Conservation (phyloP, 2,888 invertebrate genomes). For the Clunio marinus region DNA sequence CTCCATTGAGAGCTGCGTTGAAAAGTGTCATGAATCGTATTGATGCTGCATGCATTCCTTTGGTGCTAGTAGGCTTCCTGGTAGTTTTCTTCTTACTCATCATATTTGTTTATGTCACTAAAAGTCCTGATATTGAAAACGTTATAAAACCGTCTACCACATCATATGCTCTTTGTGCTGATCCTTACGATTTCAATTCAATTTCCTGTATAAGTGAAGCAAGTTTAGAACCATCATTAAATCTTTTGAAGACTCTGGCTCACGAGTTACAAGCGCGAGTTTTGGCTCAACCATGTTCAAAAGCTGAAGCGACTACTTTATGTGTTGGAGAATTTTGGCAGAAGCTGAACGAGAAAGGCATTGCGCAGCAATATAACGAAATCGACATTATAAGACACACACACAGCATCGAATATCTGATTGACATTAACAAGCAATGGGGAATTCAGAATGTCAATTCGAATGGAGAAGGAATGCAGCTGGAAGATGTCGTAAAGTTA, state of each 20-base stretch:
- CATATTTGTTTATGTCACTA: constrained; percentile 65
- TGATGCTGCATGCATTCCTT: constrained; percentile 54
- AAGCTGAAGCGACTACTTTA: no score
- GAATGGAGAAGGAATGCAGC: constrained; percentile 49
- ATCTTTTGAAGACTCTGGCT: constrained; percentile 61
- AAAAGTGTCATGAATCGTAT: constrained; percentile 43
- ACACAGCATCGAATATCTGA: constrained; percentile 64
- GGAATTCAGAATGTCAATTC: constrained; percentile 59
- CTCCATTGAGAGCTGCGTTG: constrained; percentile 43
- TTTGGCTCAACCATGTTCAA: constrained; percentile 55
- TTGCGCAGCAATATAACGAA: not conserved
- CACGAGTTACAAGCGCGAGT: constrained; percentile 60
- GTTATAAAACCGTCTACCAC: constrained; percentile 44
- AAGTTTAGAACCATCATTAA: constrained; percentile 59
- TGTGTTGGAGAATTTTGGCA: constrained; percentile 4
- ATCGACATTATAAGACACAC: constrained; percentile 49
- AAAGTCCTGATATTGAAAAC: constrained; percentile 47
- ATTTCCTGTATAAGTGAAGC: constrained; percentile 64
- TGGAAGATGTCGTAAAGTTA: constrained; percentile 53
- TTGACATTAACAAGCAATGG: constrained; percentile 69
- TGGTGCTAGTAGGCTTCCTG: constrained; percentile 59
- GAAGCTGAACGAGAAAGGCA: not conserved
- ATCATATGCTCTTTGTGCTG: constrained; percentile 54
- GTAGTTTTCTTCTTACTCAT: constrained; percentile 63
- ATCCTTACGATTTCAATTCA: no score